Percentiles rank a stretch among this genome's conserved stretches.
These are phyloP conservation scores for Arctopsyche grandis DNA, from an alignment of 1,140 invertebrate genomes.

Conservation along the genomic window DNA sequence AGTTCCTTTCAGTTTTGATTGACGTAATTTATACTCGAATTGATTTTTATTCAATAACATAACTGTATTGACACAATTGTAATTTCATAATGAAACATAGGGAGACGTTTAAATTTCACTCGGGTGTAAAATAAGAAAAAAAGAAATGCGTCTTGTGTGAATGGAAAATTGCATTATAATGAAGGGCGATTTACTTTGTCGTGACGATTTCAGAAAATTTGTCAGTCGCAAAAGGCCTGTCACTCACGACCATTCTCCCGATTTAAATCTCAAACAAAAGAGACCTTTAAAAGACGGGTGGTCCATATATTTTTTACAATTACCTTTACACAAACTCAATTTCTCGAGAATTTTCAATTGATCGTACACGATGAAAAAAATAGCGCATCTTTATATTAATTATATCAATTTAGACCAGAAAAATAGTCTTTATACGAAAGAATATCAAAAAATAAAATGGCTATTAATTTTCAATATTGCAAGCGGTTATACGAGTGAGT, in stretches of 20 bases:
- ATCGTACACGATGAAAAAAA: too few species aligned
- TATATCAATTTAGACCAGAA: too few species aligned
- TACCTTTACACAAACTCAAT: too few species aligned
- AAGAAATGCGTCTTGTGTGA: not conserved
- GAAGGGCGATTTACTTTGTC: not conserved
- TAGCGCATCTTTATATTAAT: too few species aligned
- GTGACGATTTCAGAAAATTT: not conserved
- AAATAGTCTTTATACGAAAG: not conserved
- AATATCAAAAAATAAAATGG: not conserved
- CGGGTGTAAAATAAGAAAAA: too few species aligned
- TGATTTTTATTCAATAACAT: too few species aligned
- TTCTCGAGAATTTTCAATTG: too few species aligned
- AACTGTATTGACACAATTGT: too few species aligned
- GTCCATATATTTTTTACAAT: not conserved
- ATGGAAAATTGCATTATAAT: conserved; percentile 7
- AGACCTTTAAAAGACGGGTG: not conserved
- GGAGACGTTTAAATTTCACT: too few species aligned
- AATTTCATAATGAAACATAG: too few species aligned
- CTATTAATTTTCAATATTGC: conserved; percentile 24
- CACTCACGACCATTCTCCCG: not conserved
- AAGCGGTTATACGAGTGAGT: not conserved
- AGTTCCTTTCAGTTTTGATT: too few species aligned
- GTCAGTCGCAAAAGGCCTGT: not conserved
- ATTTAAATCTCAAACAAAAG: not conserved
- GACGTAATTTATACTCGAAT: too few species aligned